Evolutionary conservation across 1,140 invertebrate species (phyloP), one percentile per base, ranked within the genome.

Genomic region (Phocides pigmalion): DNA sequence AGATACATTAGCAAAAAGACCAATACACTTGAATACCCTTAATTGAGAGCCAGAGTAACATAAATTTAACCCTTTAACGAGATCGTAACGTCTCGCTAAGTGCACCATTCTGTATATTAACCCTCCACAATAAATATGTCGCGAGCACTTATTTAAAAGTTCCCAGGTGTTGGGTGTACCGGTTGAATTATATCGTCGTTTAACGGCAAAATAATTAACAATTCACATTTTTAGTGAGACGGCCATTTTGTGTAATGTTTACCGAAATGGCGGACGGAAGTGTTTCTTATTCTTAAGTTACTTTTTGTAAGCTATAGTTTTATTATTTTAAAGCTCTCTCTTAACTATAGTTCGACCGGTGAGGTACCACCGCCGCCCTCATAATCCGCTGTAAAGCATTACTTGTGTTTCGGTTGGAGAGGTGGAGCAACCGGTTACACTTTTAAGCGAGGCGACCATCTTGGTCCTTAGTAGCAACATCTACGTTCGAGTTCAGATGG

Each of bases 121-220:
- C 74, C 74, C 74, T 50, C 51, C 25, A 69, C 64, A 71, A 76
- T 76, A 76, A 76, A 78, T 72, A 75, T 78, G 66, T 78, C 67
- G 20, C n/a, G 47, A 39, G 62, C 42, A 65, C 51, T 70, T 70
- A 76, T 76, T 70, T 72, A 70, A 76, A 76, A 76, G 70, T 72
- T 46, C 64, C 51, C 74, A 74, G 71, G 74, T 74, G 71, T 42
- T 20, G 11, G 54, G 17, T 58, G n/a, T 49, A 44, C 28, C 59
- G 46, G 28, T 46, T 64, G 54, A 66, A 22, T 72, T 66, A 72
- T 53, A 25, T 19, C 19, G 17, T 25, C 66, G 49, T 59, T 65
- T 62, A 12, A 56, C 20, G 22, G 64, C 37, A 63, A 54, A 70
- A 66, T 66, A 70, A 66, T 66, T 62, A 54, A 47, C 35, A 46